phyloP scores from a whole-genome alignment of 1,140 invertebrate species.

The Hylyphantes graminicola region DNA sequence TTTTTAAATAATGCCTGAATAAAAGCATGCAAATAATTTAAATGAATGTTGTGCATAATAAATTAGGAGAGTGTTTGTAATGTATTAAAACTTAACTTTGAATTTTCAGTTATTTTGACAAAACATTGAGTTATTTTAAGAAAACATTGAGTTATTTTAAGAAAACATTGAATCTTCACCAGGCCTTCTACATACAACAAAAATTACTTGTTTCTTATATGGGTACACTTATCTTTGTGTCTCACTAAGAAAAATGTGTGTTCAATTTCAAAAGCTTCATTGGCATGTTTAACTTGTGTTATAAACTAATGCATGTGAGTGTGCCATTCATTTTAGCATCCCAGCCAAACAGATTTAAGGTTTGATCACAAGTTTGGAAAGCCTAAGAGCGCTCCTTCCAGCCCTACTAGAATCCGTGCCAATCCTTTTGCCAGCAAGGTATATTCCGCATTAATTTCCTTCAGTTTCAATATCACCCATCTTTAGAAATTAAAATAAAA shows the following conservation, averaged over 20 bases:
- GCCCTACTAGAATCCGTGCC: slow-evolving; percentile 60
- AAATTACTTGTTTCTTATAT: neutral
- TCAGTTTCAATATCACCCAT: neutral
- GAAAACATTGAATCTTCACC: too few species aligned
- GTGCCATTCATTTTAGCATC: slow-evolving; percentile 43
- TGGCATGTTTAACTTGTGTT: neutral
- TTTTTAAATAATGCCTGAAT: too few species aligned
- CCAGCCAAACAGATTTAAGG: slow-evolving; percentile 54
- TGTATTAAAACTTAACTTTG: too few species aligned
- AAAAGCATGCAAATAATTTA: too few species aligned
- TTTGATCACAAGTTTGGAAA: slow-evolving; percentile 25
- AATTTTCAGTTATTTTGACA: too few species aligned
- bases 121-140: too few species aligned
- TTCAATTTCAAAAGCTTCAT: neutral
- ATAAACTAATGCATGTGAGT: neutral
- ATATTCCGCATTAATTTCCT: neutral
- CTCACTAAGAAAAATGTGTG: slow-evolving; percentile 16
- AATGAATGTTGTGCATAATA: too few species aligned
- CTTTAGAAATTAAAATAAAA: too few species aligned
- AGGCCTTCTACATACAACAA: too few species aligned
- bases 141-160: too few species aligned
- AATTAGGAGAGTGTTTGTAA: too few species aligned
- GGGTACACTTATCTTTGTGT: neutral
- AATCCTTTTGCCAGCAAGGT: slow-evolving; percentile 50
- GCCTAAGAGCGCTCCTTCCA: slow-evolving; percentile 64